phyloP scores from a whole-genome alignment of 2,888 invertebrate genomes.

The Lysandra coridon region DNA sequence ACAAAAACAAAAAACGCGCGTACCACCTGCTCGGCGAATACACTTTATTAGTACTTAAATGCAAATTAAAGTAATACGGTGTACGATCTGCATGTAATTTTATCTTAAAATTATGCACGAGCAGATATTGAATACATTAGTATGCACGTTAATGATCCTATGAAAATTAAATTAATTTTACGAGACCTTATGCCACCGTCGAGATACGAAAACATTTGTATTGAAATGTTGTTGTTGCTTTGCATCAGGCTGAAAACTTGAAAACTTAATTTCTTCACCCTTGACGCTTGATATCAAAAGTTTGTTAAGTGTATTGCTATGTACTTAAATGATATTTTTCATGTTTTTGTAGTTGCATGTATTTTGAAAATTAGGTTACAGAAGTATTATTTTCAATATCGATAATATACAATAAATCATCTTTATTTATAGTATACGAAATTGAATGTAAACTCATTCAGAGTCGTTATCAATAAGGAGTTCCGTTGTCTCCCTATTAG shows the following conservation, averaged over 20 bases:
- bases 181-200: constrained; percentile 6
- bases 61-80: constrained; percentile 16
- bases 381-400: background rate
- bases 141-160: background rate
- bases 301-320: background rate
- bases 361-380: background rate
- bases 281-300: background rate
- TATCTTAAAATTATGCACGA: constrained; percentile 4
- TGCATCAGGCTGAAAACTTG: background rate
- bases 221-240: background rate
- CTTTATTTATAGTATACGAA: background rate
- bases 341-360: background rate
- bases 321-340: background rate
- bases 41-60: constrained; percentile 19
- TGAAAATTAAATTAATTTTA: constrained; percentile 10
- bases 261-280: background rate
- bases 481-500: constrained; percentile 20
- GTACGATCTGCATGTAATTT: constrained; percentile 9
- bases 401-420: background rate
- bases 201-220: background rate
- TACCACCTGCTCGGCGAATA: background rate
- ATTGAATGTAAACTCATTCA: constrained; percentile 15
- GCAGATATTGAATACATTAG: constrained; percentile 18
- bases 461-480: constrained; percentile 4
- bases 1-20: background rate